Base-by-base conservation (phyloP, 2,797 vertebrate genomes). In the Pseudotriccus pelzelni region DNA sequence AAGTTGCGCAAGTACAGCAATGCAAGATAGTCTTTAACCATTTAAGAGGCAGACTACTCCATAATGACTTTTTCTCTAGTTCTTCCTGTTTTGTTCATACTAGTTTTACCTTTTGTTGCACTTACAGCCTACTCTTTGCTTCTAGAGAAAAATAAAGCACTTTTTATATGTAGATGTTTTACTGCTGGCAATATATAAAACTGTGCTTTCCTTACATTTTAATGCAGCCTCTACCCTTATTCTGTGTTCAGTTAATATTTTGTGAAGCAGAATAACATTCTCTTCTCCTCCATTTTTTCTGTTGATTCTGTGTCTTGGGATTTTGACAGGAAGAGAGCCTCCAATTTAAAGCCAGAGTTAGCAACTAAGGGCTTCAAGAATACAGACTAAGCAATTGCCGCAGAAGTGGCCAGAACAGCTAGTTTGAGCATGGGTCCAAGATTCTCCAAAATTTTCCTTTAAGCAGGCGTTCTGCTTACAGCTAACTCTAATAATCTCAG, bases 271-370 rank as follows among this genome's bases (percentile, higher is more conserved):
- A 87, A 73, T 46, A 87, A 56, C 34, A 81, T 87, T 59, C 66
- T 84, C 23, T 83, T 77, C 49, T 89, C 19, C 27, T 83, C 41
- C 72, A 37, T 72, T 83, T 47, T 89, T 95, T 82, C 67, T 95
- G 30, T 92, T 91, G 69, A 47, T 59, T 69, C 62, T 73, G 18
- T 60, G 46, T 88, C 76, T 84, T 93, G 80, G 74, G 56, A 91
- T 73, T 93, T 91, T 82, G 73, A 93, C 74, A 86, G 91, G 87
- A 95, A 78, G 64, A 94, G 74, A 34, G 25, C 17, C 32, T 90
- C 41, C 25, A 32, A 27, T 79, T 87, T 56, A 69, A 87, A 79
- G 55, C 27, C 55, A 62, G 72, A 76, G 37, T 84, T 94, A 88
- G 63, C 47, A 79, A 22, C 60, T 36, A 28, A 64, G 53, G 22